These are phyloP conservation scores for Cryptophagus acutangulus DNA, from an alignment of 2,888 invertebrate genomes.

Conservation along the genomic window DNA sequence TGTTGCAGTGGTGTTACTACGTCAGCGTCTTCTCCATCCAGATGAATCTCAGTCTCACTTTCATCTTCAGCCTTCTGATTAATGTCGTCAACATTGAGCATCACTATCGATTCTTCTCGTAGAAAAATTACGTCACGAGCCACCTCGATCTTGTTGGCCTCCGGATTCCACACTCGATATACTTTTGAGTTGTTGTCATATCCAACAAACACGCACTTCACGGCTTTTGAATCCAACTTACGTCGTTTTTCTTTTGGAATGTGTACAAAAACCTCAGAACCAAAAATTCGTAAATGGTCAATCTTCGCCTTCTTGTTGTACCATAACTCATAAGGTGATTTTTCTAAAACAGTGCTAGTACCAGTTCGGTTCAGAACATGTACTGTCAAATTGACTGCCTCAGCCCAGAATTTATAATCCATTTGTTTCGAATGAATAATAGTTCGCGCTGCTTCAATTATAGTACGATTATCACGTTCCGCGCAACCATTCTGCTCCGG, in stretches of 20 bases:
- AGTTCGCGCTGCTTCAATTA: constrained; percentile 17
- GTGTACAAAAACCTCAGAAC: constrained; percentile 17
- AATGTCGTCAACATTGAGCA: not conserved
- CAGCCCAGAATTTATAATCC: constrained; percentile 1
- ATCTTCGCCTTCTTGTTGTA: constrained; percentile 20
- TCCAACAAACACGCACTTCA: constrained; percentile 17
- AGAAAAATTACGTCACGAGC: constrained; percentile 26
- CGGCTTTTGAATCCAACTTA: constrained; percentile 15
- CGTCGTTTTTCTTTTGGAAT: constrained; percentile 13
- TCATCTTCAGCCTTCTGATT: not conserved
- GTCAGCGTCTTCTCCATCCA: not conserved
- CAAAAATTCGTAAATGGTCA: constrained; percentile 22
- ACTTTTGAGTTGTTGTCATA: constrained; percentile 19
- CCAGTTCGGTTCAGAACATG: not conserved
- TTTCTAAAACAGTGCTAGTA: not conserved
- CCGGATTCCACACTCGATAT: constrained; percentile 26
- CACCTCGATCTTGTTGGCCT: constrained; percentile 22
- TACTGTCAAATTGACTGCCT: constrained; percentile 1
- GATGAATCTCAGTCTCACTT: not conserved
- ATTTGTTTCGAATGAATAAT: constrained; percentile 16
- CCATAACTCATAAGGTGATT: constrained; percentile 5
- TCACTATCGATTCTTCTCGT: not conserved
- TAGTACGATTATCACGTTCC: constrained; percentile 16
- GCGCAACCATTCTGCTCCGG: constrained; percentile 15
- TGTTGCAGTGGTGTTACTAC: not conserved